Percentiles rank a stretch among this genome's conserved stretches.
Conservation (phyloP, 2,797 vertebrate species). For the Gymnocypris eckloni region DNA sequence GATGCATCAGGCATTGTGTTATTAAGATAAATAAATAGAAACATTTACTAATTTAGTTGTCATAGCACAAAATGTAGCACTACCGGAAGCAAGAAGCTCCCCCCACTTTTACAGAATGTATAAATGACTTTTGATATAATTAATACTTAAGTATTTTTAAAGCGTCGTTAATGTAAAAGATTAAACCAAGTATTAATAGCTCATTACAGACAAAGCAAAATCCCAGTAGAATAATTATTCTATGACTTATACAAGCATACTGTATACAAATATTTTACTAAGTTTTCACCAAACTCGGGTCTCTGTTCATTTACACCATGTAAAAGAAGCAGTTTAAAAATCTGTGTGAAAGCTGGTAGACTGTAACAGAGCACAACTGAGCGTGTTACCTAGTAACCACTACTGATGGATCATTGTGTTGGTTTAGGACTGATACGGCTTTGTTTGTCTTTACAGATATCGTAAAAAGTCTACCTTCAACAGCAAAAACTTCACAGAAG, state of each 20-base stretch:
- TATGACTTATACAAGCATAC: too few relatives aligned
- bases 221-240: too few relatives aligned
- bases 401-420: conserved; percentile 34
- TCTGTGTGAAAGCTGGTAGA: neutral
- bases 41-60: neutral
- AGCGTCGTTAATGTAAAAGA: neutral
- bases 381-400: conserved; percentile 11
- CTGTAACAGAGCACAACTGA: neutral
- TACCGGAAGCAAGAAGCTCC: neutral
- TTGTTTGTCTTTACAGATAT: conserved; percentile 76
- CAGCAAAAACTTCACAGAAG: conserved; percentile 90
- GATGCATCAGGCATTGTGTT: too few relatives aligned
- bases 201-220: too few relatives aligned
- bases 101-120: neutral
- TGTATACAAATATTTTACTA: too few relatives aligned
- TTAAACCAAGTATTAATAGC: neutral
- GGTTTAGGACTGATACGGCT: conserved; percentile 11
- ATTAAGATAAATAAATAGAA: neutral
- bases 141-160: neutral
- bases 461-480: conserved; percentile 93
- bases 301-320: neutral
- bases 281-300: neutral
- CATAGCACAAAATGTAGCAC: neutral
- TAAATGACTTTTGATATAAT: neutral
- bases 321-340: neutral